Percentiles rank a stretch among this genome's conserved stretches.
Evolutionary conservation across 2,888 invertebrate species (phyloP).

Genomic region (Cheilosia impressa): DNA sequence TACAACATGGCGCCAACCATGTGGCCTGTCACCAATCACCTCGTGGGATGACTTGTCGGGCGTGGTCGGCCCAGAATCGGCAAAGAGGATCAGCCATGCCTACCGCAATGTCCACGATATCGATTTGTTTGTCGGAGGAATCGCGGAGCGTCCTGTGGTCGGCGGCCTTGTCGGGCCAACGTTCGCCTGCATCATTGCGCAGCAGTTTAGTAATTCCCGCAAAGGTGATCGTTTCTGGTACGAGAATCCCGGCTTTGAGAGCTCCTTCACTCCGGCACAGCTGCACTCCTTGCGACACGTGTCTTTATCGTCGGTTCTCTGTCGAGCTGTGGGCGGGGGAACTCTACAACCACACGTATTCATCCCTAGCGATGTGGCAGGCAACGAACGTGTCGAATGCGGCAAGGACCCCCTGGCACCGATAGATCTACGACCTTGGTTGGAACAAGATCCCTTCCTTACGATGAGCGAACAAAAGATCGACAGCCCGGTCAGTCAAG

Average conservation of each 20-base stretch:
- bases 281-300: conserved; percentile 89
- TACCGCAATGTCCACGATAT: conserved; percentile 91
- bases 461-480: conserved; percentile 25
- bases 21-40: conserved; percentile 88
- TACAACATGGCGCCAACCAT: conserved; percentile 91
- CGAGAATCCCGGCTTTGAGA: conserved; percentile 90
- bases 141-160: conserved; percentile 91
- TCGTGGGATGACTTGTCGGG: conserved; percentile 89
- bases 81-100: conserved; percentile 86
- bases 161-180: conserved; percentile 92
- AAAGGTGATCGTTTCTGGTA: conserved; percentile 93
- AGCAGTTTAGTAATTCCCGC: conserved; percentile 91
- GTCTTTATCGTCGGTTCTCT: conserved; percentile 88
- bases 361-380: conserved; percentile 80
- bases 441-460: conserved; percentile 82
- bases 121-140: conserved; percentile 92
- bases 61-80: conserved; percentile 87
- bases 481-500: conserved; percentile 17
- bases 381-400: conserved; percentile 81
- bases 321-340: conserved; percentile 82
- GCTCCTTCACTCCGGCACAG: conserved; percentile 90
- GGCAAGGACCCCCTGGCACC: conserved; percentile 79
- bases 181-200: conserved; percentile 94
- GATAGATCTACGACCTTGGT: conserved; percentile 82
- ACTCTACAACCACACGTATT: conserved; percentile 83